Base-by-base conservation (phyloP, 1,140 invertebrate genomes). In the Drosophila kepulauana region DNA sequence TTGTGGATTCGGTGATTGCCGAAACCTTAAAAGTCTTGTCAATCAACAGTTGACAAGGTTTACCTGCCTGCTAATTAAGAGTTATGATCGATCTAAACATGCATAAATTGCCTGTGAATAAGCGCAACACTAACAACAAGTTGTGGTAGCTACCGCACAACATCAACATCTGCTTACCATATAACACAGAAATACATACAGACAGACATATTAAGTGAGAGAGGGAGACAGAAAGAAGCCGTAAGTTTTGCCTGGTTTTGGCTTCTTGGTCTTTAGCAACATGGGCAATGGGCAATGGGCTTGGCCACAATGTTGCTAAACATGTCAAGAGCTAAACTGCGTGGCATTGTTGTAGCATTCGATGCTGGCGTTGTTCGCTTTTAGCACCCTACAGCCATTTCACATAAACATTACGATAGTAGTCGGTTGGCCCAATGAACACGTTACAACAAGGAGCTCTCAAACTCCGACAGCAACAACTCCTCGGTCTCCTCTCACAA, bases 31-130 rank as follows among this genome's bases (percentile, higher is more conserved):
- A 81, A 89, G 84, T 84, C 80, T 87, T 87, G 84, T 87, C 84
- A 89, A 82, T 87, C 84, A 87, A 89, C 84, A 66, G 80, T 88
- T 87, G 84, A 87, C 84, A 87, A 89, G 84, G 85, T 88, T 89
- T 75, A 57, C 67, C 45, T 69, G 71, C 74, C 70, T 33, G 80
- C 80, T 87, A 87, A 87, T 87, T 87, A 87, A 87, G 84, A 87
- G 84, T 87, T 87, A 87, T 87, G 84, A 89, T 88, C 85, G 84
- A 75, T 68, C 68, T 65, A 81, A 81, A 78, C 85, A 79, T 67
- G 84, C 84, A 87, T 87, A 88, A 87, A 87, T 88, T 88, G 82
- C 35, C 54, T 41, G 54, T 51, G 51, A 68, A 71, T 72, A 71
- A 61, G 43, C 51, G 56, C 16, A 52, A 52, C 49, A 30, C 11